These are phyloP conservation scores for Lepus oiostolus DNA, from an alignment of 2,797 vertebrate species.

Conservation along the genomic window DNA sequence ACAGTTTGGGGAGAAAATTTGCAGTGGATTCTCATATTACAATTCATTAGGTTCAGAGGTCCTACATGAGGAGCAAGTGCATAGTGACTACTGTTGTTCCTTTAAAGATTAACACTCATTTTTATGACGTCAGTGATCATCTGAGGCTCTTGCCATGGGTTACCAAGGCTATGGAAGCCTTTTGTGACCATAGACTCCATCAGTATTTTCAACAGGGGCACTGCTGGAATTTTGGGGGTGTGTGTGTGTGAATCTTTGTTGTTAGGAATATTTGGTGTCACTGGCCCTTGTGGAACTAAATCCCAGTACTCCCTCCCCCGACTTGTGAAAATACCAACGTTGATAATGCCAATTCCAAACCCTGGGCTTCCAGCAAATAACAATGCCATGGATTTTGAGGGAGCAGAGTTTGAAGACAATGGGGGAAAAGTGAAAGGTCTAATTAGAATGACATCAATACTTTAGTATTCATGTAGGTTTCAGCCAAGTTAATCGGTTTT, in stretches of 20 bases:
- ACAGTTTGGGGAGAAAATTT: too few species aligned
- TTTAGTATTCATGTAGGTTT: constrained; percentile 32
- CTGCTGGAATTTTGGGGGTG: background rate
- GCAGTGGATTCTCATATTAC: too few species aligned
- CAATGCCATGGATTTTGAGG: background rate
- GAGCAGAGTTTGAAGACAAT: constrained; percentile 31
- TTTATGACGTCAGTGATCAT: too few species aligned
- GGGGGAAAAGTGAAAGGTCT: background rate
- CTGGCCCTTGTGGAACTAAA: background rate
- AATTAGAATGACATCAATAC: background rate
- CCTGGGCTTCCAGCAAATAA: background rate
- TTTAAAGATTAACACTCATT: too few species aligned
- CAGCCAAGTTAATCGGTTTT: background rate
- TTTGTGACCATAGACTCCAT: too few species aligned
- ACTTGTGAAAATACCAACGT: background rate
- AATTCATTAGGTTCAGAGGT: too few species aligned
- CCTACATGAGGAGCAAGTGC: too few species aligned
- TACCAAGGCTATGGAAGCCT: too few species aligned
- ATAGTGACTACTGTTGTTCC: too few species aligned
- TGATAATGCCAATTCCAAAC: constrained; percentile 16
- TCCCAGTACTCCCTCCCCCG: background rate
- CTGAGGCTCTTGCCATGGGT: too few species aligned
- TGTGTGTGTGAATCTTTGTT: background rate
- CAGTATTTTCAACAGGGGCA: background rate
- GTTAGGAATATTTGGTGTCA: background rate